Conservation (phyloP, 1,140 invertebrate species). For the Diachasma alloeum region DNA sequence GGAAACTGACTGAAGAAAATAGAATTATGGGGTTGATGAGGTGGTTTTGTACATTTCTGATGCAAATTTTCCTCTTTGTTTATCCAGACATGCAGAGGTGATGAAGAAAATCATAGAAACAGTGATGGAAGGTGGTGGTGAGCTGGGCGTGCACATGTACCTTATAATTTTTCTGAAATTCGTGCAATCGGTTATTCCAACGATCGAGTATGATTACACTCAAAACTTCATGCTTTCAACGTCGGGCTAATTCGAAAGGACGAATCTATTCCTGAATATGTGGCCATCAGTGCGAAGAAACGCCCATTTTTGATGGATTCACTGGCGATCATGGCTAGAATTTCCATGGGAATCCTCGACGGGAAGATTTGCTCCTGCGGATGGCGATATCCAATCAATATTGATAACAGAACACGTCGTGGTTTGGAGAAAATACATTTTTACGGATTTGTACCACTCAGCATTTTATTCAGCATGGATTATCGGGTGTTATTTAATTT, state of each 20-base stretch:
- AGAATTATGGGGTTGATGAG: too few species aligned
- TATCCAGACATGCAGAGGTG: slow-evolving; percentile 93
- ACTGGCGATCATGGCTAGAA: not conserved
- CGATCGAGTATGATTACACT: slow-evolving; percentile 99
- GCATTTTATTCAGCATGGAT: not conserved
- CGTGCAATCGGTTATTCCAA: slow-evolving; percentile 98
- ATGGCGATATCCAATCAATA: not conserved
- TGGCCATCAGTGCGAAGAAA: too few species aligned
- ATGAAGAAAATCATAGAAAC: slow-evolving; percentile 99
- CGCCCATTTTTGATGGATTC: not conserved
- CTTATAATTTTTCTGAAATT: slow-evolving; percentile 99
- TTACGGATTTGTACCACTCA: not conserved
- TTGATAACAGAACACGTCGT: not conserved
- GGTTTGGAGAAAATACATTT: not conserved
- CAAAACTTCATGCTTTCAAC: slow-evolving; percentile 91
- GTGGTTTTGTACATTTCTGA: too few species aligned
- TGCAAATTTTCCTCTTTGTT: slow-evolving; percentile 29
- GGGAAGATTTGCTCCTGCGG: not conserved
- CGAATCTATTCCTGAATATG: too few species aligned
- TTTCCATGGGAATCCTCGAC: not conserved
- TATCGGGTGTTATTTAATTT: not conserved
- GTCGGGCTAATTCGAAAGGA: slow-evolving; percentile 46
- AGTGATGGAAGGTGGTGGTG: slow-evolving; percentile 93
- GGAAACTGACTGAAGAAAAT: too few species aligned
- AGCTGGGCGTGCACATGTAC: slow-evolving; percentile 97